Conservation (phyloP, 2,797 vertebrate species). For the Urocyon cinereoargenteus region DNA sequence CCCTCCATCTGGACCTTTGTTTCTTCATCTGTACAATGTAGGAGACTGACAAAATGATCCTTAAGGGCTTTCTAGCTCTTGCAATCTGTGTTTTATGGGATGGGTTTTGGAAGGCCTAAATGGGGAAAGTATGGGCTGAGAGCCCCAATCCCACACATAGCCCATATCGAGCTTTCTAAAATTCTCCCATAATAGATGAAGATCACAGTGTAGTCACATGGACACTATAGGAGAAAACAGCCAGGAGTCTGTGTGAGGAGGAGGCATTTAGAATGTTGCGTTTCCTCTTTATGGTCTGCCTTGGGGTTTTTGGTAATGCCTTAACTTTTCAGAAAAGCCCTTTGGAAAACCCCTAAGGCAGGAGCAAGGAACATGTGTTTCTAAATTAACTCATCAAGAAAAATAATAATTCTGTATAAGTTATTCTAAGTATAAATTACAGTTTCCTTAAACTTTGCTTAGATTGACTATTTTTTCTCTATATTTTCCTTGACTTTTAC, state of each 20-base stretch:
- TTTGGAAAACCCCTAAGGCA: slow-evolving; percentile 73
- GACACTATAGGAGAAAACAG: background rate
- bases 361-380: slow-evolving; percentile 49
- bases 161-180: slow-evolving; percentile 10
- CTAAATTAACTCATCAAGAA: slow-evolving; percentile 64
- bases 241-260: background rate
- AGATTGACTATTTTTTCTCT: slow-evolving; percentile 15
- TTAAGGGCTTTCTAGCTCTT: background rate
- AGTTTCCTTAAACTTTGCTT: slow-evolving; percentile 28
- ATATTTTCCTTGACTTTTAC: slow-evolving; percentile 13
- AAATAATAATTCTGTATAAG: background rate
- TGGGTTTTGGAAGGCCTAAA: background rate
- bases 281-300: slow-evolving; percentile 54
- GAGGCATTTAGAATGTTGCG: slow-evolving; percentile 22
- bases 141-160: background rate
- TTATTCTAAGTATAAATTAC: slow-evolving; percentile 40
- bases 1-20: background rate
- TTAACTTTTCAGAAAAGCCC: slow-evolving; percentile 74
- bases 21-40: slow-evolving; percentile 9
- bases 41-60: background rate
- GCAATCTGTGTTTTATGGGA: background rate
- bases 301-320: background rate
- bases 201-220: background rate
- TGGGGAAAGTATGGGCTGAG: background rate
- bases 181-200: background rate